These are phyloP conservation scores for Glaucopsyche alexis DNA, from an alignment of 2,888 invertebrate species.

Conservation along the genomic window DNA sequence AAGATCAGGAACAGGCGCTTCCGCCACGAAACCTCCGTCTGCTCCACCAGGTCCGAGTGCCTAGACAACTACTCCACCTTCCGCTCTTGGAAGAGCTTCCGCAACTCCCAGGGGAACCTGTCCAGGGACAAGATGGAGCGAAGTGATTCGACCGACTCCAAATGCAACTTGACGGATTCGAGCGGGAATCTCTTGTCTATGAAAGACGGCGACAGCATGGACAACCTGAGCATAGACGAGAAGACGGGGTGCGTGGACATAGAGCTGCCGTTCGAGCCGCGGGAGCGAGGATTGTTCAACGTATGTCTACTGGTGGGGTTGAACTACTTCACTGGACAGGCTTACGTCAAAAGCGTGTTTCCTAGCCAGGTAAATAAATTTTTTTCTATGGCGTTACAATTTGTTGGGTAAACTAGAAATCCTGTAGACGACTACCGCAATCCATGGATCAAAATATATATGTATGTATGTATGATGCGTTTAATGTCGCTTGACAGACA, in stretches of 20 bases:
- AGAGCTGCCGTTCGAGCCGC: slow-evolving; percentile 59
- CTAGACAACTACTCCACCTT: slow-evolving; percentile 68
- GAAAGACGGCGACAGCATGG: slow-evolving; percentile 53
- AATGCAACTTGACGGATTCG: slow-evolving; percentile 60
- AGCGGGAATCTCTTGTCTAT: slow-evolving; percentile 57
- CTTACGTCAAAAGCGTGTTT: slow-evolving; percentile 86
- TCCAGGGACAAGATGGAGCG: slow-evolving; percentile 52
- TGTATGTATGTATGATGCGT: too few relatives aligned
- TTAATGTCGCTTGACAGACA: too few relatives aligned
- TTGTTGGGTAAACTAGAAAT: too few relatives aligned
- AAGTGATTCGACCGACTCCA: slow-evolving; percentile 53
- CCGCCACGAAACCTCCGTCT: slow-evolving; percentile 67
- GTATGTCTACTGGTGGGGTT: slow-evolving; percentile 85
- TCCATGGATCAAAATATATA: too few relatives aligned
- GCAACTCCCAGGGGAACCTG: slow-evolving; percentile 63
- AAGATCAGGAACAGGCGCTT: slow-evolving; percentile 52
- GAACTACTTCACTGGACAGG: slow-evolving; percentile 82
- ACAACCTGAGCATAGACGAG: slow-evolving; percentile 63
- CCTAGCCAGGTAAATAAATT: slow-evolving; percentile 78
- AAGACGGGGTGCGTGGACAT: slow-evolving; percentile 68
- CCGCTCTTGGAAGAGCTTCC: slow-evolving; percentile 72
- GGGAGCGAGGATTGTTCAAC: slow-evolving; percentile 80
- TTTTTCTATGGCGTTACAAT: too few relatives aligned
- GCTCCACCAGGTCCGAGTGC: slow-evolving; percentile 63
- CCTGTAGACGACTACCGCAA: too few relatives aligned